Conservation (phyloP, 2,113 vertebrate genomes). For the Zootoca vivipara region DNA sequence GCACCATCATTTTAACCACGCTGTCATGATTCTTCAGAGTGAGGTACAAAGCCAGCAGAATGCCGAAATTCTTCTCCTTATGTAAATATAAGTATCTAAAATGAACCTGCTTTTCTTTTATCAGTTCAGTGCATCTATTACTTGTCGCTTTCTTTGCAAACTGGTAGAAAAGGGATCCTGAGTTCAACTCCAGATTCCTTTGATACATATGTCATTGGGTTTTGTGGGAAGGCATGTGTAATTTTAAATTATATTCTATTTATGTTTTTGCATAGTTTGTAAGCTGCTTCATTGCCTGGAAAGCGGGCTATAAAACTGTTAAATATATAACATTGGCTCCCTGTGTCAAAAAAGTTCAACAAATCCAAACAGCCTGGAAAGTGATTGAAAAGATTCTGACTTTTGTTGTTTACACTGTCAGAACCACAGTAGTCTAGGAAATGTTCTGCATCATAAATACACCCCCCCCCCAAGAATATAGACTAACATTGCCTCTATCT, state of each 20-base stretch:
- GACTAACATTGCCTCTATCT: neutral
- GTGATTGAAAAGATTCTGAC: neutral
- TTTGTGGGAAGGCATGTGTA: neutral
- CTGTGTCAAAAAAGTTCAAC: neutral
- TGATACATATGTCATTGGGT: neutral
- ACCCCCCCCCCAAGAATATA: neutral
- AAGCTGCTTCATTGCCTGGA: no score
- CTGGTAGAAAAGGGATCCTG: neutral
- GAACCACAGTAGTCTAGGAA: slow-evolving; percentile 1
- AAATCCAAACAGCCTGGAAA: slow-evolving; percentile 13
- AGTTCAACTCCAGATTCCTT: neutral
- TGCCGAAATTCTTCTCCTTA: slow-evolving; percentile 47
- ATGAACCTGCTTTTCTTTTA: neutral
- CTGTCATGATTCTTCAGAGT: slow-evolving; percentile 99
- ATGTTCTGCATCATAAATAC: neutral
- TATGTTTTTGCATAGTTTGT: no score
- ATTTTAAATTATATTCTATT: neutral
- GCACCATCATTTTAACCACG: slow-evolving; percentile 99
- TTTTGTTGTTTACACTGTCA: neutral
- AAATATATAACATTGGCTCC: neutral
- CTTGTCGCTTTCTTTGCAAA: neutral
- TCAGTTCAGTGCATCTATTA: neutral
- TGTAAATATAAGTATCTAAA: neutral
- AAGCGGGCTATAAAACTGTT: no score
- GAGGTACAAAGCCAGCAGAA: slow-evolving; percentile 81